Percentiles rank a stretch among this genome's conserved stretches.
phyloP scores from a whole-genome alignment of 2,113 vertebrate genomes.

The Girardinichthys multiradiatus region DNA sequence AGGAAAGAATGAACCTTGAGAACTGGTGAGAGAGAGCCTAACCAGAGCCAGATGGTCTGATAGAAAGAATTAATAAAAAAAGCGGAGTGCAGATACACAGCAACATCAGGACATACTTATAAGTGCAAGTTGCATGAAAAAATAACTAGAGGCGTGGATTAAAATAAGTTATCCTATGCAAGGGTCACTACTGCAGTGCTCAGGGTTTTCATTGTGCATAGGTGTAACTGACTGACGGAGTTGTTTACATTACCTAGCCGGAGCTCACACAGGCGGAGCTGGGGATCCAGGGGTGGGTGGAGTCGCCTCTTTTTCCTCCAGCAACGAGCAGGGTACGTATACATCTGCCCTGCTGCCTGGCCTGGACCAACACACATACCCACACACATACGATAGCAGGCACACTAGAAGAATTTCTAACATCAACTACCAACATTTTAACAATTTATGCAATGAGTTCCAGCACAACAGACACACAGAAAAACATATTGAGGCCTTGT shows the following conservation, averaged over 20 bases:
- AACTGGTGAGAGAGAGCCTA: slow-evolving; percentile 68
- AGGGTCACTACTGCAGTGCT: not conserved
- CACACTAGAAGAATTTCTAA: slow-evolving; percentile 59
- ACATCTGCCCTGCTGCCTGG: slow-evolving; percentile 94
- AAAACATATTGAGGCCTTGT: slow-evolving; percentile 11
- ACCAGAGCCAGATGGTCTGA: slow-evolving; percentile 77
- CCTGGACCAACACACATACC: slow-evolving; percentile 78
- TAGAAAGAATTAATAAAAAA: slow-evolving; percentile 50
- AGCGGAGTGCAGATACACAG: slow-evolving; percentile 4
- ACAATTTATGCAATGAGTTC: slow-evolving; percentile 48
- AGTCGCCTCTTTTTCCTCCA: slow-evolving; percentile 98
- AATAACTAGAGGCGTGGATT: slow-evolving; percentile 3
- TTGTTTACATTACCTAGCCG: slow-evolving; percentile 74
- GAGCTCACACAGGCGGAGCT: slow-evolving; percentile 90
- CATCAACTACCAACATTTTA: slow-evolving; percentile 50
- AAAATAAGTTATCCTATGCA: not conserved
- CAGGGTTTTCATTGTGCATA: not conserved
- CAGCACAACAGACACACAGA: slow-evolving; percentile 2
- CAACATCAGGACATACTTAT: not conserved
- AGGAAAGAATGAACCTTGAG: slow-evolving; percentile 72
- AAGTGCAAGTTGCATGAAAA: not conserved
- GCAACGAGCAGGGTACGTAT: slow-evolving; percentile 96
- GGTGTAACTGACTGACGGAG: not conserved
- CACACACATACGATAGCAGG: slow-evolving; percentile 30
- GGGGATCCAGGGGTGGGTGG: slow-evolving; percentile 94